Conservation (phyloP, 2,888 invertebrate species). For the Itoplectis maculator region DNA sequence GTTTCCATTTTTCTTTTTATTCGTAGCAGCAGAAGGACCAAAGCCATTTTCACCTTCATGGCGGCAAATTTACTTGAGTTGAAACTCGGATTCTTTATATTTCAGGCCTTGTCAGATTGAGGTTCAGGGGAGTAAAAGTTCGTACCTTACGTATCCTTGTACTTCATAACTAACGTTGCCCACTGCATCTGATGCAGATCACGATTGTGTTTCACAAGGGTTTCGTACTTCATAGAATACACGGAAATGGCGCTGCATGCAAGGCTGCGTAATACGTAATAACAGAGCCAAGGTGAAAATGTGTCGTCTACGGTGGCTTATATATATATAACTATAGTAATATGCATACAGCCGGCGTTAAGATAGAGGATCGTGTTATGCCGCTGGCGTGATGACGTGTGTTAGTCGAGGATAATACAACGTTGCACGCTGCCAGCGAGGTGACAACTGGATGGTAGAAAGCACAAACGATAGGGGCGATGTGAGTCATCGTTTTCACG, state of each 20-base stretch:
- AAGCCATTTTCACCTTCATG: no score
- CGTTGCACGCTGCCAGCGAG: slow-evolving; percentile 45
- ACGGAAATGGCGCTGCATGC: slow-evolving; percentile 28
- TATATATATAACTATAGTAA: slow-evolving; percentile 49
- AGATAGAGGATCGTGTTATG: slow-evolving; percentile 60
- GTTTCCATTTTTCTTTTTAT: not conserved
- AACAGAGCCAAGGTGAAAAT: slow-evolving; percentile 29
- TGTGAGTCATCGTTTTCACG: not conserved
- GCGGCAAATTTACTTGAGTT: no score
- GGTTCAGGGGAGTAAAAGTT: not conserved
- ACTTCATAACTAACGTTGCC: not conserved
- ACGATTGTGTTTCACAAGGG: slow-evolving; percentile 26
- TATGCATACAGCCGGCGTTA: slow-evolving; percentile 30
- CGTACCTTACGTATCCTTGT: not conserved
- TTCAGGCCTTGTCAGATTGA: no score
- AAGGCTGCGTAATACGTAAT: slow-evolving; percentile 44
- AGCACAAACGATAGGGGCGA: slow-evolving; percentile 6
- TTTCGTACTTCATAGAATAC: slow-evolving; percentile 32
- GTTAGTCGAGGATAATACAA: slow-evolving; percentile 62
- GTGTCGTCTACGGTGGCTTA: slow-evolving; percentile 23
- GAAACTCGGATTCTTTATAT: no score
- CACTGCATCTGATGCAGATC: not conserved
- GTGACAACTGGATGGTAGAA: slow-evolving; percentile 53
- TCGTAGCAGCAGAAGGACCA: no score
- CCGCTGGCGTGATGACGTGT: slow-evolving; percentile 65